These are phyloP conservation scores for Opisthograptis luteolata DNA, from an alignment of 2,888 invertebrate genomes.

Conservation along the genomic window DNA sequence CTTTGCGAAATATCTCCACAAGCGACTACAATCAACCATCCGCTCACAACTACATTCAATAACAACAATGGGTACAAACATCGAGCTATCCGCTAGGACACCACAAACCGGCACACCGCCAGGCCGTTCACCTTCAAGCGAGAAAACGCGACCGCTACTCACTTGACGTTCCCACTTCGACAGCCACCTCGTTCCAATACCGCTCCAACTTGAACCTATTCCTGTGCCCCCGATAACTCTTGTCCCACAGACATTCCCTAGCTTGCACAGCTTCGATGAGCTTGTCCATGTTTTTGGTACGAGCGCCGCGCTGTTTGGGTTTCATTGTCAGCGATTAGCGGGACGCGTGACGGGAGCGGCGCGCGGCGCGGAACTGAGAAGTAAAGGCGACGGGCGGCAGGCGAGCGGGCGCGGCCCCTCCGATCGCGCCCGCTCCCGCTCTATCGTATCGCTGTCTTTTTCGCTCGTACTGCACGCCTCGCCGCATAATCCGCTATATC, in stretches of 20 bases:
- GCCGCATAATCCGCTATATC: slow-evolving; percentile 45
- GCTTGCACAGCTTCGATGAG: slow-evolving; percentile 79
- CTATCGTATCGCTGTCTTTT: slow-evolving; percentile 58
- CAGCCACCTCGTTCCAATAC: slow-evolving; percentile 79
- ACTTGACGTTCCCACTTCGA: slow-evolving; percentile 77
- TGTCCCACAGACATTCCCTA: slow-evolving; percentile 78
- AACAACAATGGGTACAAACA: slow-evolving; percentile 9
- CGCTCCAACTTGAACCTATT: slow-evolving; percentile 77
- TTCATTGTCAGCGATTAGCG: slow-evolving; percentile 67
- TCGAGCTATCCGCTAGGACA: neutral
- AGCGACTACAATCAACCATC: neutral
- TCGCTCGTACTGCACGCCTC: slow-evolving; percentile 70
- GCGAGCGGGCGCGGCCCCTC: slow-evolving; percentile 40
- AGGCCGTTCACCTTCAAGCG: slow-evolving; percentile 25
- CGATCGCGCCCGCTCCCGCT: slow-evolving; percentile 56
- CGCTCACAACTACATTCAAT: neutral
- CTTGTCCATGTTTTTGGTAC: slow-evolving; percentile 76
- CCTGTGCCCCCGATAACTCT: slow-evolving; percentile 73
- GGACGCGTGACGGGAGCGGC: slow-evolving; percentile 57
- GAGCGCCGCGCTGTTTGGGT: slow-evolving; percentile 66
- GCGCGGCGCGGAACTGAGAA: slow-evolving; percentile 60
- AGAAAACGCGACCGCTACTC: slow-evolving; percentile 55
- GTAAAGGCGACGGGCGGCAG: slow-evolving; percentile 6
- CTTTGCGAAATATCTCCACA: neutral
- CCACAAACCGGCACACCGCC: neutral